Percentiles rank a stretch among this genome's conserved stretches.
Conservation (phyloP, 2,888 invertebrate genomes). For the Acanthacorydalis orientalis region DNA sequence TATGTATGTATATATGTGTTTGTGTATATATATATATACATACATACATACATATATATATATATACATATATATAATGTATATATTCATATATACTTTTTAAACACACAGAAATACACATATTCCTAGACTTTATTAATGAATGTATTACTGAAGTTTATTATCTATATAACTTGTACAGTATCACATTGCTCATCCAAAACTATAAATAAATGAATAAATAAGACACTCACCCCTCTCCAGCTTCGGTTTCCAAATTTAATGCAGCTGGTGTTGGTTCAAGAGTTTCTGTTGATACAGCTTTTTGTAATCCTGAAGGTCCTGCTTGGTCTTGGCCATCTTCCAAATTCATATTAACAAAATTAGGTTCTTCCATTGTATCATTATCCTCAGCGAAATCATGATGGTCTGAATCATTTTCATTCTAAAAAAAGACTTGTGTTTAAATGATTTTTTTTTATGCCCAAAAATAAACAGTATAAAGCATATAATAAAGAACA, state of each 20-base stretch:
- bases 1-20: no score
- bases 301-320: constrained; percentile 24
- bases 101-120: no score
- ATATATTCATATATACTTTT: neutral
- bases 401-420: constrained; percentile 7
- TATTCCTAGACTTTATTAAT: no score
- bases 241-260: neutral
- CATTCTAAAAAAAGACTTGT: constrained; percentile 7
- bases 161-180: neutral
- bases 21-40: no score
- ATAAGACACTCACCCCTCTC: constrained; percentile 2
- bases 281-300: constrained; percentile 16
- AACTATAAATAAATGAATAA: neutral
- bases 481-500: neutral
- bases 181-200: neutral
- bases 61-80: neutral
- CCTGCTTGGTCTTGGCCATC: constrained; percentile 23
- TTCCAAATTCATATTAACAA: constrained; percentile 19
- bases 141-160: neutral
- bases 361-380: constrained; percentile 16
- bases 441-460: no score
- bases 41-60: no score
- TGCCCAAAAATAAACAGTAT: neutral
- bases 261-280: neutral
- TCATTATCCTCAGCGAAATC: constrained; percentile 7